Evolutionary conservation across 2,888 invertebrate species (phyloP).

Genomic region (Palloptera scutellata): DNA sequence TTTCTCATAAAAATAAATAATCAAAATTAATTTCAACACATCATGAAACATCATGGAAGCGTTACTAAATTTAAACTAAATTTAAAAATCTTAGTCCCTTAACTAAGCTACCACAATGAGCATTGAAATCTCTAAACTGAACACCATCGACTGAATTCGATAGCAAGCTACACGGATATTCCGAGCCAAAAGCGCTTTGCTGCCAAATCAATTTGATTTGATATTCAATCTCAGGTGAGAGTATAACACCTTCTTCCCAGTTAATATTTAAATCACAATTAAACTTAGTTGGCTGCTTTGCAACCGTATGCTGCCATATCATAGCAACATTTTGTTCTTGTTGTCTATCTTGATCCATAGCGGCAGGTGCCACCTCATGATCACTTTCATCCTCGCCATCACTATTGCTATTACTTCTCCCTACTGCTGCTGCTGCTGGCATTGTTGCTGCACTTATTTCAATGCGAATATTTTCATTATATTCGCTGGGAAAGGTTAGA

Average conservation of each 20-base stretch:
- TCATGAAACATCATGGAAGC: too few species aligned
- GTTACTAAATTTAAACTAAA: conserved; percentile 46
- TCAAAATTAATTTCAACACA: too few species aligned
- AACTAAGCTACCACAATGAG: conserved; percentile 56
- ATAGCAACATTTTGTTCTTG: conserved; percentile 29
- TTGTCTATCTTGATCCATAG: conserved; percentile 10
- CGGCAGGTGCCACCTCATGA: neutral
- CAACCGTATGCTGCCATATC: conserved; percentile 52
- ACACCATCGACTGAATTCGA: conserved; percentile 56
- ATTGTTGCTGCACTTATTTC: conserved; percentile 47
- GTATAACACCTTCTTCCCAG: conserved; percentile 53
- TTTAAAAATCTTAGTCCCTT: conserved; percentile 59
- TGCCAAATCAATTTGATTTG: conserved; percentile 58
- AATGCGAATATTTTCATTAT: conserved; percentile 55
- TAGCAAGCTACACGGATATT: conserved; percentile 62
- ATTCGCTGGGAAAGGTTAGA: conserved; percentile 43
- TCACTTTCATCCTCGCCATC: conserved; percentile 23
- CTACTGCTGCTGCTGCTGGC: neutral
- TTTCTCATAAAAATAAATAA: too few species aligned
- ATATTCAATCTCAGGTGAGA: conserved; percentile 59
- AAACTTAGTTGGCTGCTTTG: conserved; percentile 55
- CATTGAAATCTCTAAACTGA: conserved; percentile 53
- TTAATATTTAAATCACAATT: conserved; percentile 61
- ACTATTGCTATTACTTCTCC: conserved; percentile 18
- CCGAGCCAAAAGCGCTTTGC: conserved; percentile 55